Percentiles rank a stretch among this genome's conserved stretches.
Conservation (phyloP, 2,113 vertebrate species). For the Orycteropus afer region DNA sequence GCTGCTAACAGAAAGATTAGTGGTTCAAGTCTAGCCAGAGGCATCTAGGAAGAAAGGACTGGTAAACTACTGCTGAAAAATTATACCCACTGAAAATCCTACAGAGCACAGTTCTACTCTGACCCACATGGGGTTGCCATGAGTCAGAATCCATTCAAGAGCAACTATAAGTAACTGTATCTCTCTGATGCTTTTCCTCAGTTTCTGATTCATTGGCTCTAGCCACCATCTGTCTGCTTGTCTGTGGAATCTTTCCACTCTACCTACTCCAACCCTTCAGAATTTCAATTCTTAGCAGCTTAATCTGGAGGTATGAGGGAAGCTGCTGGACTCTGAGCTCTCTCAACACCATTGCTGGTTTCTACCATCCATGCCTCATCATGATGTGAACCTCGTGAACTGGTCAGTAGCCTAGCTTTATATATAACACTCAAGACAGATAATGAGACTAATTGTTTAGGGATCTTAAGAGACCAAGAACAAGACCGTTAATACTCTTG, state of each 20-base stretch:
- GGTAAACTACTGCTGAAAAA: not conserved
- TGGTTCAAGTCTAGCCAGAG: not conserved
- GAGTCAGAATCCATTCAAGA: not conserved
- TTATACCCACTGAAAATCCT: not conserved
- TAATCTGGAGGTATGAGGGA: not conserved
- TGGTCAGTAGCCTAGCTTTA: not conserved
- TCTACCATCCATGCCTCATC: not conserved
- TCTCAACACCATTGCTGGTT: not conserved
- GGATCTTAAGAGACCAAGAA: not conserved
- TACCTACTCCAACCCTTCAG: not conserved
- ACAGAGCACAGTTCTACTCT: not conserved
- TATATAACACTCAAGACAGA: not conserved
- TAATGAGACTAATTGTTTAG: not conserved
- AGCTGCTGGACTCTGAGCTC: not conserved
- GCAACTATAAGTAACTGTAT: too few species aligned
- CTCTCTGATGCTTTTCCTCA: not conserved
- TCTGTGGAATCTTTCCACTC: too few species aligned
- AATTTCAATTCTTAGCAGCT: not conserved
- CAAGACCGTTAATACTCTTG: not conserved
- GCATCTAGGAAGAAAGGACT: not conserved
- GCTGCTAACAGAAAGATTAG: not conserved
- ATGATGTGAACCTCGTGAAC: not conserved
- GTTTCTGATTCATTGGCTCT: not conserved
- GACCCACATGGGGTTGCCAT: not conserved
- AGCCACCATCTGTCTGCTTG: accelerated